Conservation (phyloP, 2,797 vertebrate species). For the Microctenopoma lineatum region DNA sequence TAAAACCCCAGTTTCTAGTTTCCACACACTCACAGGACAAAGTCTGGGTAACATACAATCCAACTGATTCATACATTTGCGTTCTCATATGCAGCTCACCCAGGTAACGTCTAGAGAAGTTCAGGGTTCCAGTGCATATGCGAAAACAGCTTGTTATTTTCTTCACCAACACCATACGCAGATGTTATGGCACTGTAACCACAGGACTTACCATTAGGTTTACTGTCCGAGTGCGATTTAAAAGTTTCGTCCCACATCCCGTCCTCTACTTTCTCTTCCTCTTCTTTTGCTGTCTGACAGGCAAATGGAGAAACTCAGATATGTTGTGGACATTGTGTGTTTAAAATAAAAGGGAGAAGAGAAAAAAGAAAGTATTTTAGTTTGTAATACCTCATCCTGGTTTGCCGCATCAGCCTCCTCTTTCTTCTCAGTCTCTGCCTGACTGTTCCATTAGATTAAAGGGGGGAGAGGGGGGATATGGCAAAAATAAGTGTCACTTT, state of each 20-base stretch:
- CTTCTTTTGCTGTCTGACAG: slow-evolving; percentile 63
- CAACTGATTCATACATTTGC: too few relatives aligned
- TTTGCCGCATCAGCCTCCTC: slow-evolving; percentile 72
- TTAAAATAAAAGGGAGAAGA: not conserved
- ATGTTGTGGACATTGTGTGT: not conserved
- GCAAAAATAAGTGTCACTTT: slow-evolving; percentile 34
- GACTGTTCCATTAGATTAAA: slow-evolving; percentile 62
- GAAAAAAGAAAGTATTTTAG: not conserved
- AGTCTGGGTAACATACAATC: too few relatives aligned
- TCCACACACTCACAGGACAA: too few relatives aligned
- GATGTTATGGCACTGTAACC: not conserved
- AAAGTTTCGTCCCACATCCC: slow-evolving; percentile 95
- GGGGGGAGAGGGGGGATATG: not conserved
- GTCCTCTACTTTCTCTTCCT: slow-evolving; percentile 80
- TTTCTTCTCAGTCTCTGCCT: slow-evolving; percentile 80
- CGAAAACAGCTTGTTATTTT: not conserved
- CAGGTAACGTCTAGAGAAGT: too few relatives aligned
- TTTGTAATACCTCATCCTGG: slow-evolving; percentile 67
- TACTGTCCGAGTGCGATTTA: slow-evolving; percentile 91
- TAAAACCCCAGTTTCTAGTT: too few relatives aligned
- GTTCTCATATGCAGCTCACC: too few relatives aligned
- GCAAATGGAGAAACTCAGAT: slow-evolving; percentile 6
- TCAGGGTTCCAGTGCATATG: too few relatives aligned
- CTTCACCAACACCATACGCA: not conserved
- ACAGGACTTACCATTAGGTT: slow-evolving; percentile 86